phyloP scores from a whole-genome alignment of 37 sponge, comb jelly and placozoan genomes.

The Aplysina aerophoba region DNA sequence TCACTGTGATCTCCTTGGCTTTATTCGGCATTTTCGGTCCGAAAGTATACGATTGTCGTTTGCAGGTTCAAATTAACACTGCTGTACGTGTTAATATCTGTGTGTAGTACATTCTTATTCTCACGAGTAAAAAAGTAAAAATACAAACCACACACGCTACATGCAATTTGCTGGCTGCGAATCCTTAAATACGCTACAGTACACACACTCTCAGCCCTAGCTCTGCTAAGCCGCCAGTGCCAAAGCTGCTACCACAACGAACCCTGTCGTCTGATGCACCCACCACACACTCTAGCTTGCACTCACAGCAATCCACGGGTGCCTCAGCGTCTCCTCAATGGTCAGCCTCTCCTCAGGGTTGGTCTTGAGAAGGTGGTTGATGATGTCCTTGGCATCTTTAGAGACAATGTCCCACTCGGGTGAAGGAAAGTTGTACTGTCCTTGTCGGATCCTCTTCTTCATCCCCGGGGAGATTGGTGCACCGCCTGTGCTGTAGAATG shows the following conservation, averaged over 20 bases:
- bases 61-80: no score
- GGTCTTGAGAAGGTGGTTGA: slow-evolving; percentile 73
- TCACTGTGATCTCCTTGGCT: no score
- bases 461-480: slow-evolving; percentile 97
- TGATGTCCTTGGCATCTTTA: slow-evolving; percentile 82
- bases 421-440: slow-evolving; percentile 90
- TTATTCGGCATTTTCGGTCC: no score
- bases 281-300: no score
- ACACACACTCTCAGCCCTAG: not conserved
- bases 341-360: slow-evolving; percentile 69
- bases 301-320: slow-evolving; percentile 85
- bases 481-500: slow-evolving; percentile 91
- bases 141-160: not conserved
- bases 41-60: no score
- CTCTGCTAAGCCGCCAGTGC: no score
- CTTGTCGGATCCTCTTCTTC: slow-evolving; percentile 95
- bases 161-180: not conserved
- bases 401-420: slow-evolving; percentile 92
- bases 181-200: not conserved
- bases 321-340: slow-evolving; percentile 76
- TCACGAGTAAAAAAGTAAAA: no score
- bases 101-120: no score
- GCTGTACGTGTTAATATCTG: no score
- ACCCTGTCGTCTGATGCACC: no score
- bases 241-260: no score